These are phyloP conservation scores for Brachionus paranguensis DNA, from an alignment of 1,140 invertebrate genomes.

Conservation along the genomic window DNA sequence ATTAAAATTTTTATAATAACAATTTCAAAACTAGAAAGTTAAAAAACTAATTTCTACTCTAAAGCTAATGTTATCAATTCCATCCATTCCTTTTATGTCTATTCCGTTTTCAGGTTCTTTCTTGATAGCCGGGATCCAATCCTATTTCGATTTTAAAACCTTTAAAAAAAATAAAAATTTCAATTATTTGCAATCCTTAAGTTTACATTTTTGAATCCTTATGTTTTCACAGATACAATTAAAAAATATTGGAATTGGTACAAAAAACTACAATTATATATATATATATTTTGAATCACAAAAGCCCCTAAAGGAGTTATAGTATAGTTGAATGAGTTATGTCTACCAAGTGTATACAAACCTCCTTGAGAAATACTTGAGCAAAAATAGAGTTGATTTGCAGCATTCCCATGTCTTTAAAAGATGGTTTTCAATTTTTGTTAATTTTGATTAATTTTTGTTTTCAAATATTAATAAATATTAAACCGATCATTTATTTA, in stretches of 20 bases:
- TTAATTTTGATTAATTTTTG: conserved; percentile 48
- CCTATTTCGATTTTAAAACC: neutral
- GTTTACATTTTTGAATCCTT: conserved; percentile 16
- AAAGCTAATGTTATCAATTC: neutral
- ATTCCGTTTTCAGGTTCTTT: neutral
- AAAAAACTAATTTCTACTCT: neutral
- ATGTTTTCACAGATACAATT: neutral
- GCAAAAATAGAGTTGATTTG: conserved; percentile 44
- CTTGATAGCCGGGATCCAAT: neutral
- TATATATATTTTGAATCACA: neutral
- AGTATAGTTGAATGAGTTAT: conserved; percentile 34
- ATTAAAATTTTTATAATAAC: no score
- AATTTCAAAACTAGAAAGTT: neutral
- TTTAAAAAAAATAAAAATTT: neutral
- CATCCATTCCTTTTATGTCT: neutral
- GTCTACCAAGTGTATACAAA: conserved; percentile 19
- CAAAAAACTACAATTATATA: neutral
- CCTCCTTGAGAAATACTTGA: conserved; percentile 28
- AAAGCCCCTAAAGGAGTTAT: conserved; percentile 2
- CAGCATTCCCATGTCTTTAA: conserved; percentile 42
- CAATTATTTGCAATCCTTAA: neutral
- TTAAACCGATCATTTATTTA: no score
- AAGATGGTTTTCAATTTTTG: no score
- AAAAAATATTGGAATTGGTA: conserved; percentile 15
- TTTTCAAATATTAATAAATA: no score